Evolutionary conservation across 2,888 invertebrate species (phyloP), one percentile per base, ranked within the genome.

Genomic region (Ophioninae sp.): DNA sequence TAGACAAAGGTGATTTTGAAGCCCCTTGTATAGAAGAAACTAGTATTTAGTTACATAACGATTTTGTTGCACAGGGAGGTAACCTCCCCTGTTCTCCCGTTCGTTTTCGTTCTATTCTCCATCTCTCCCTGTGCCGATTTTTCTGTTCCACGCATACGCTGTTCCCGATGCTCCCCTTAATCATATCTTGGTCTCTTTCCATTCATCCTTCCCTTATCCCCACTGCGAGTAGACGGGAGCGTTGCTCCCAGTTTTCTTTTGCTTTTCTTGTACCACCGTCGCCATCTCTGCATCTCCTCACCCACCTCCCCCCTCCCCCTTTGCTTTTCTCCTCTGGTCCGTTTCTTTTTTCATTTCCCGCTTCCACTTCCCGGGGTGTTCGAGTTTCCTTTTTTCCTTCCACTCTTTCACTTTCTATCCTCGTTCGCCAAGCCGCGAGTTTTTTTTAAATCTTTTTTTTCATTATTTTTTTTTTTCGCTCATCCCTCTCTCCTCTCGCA

Each of bases 281-380:
- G 86, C 85, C 85, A 84, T 81, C 76, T 67, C 37, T 84, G 82
- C 86, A 87, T 86, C 87, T 86, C 88, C 41, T 41, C 41, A 8
- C 39, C 7, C 86, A 84, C 85, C 85, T 84, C 81, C 77, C 65
- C 56, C 83, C 83, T 87, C 87, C 86, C 87, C 86, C 88, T 85
- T 85, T 86, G 76, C 77, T 69, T 72, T 65, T 78, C 62, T 41
- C 78, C 73, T 62, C 57, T 72, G 83, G 70, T 81, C 75, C 83
- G 82, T 84, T 79, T 85, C 82, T 84, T 78, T 50, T 50, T 50
- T 44, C 13, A 3, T 5, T 44, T 68, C 75, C 79, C 76, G 84
- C 83, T 77, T 75, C 79, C 83, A 61, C 70, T 62, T 81, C 65
- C 84, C 50, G n/a, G 82, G 62, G 75, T 69, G 73, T 67, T 68